Conservation (phyloP, 2,113 vertebrate genomes). For the Nibea coibor region DNA sequence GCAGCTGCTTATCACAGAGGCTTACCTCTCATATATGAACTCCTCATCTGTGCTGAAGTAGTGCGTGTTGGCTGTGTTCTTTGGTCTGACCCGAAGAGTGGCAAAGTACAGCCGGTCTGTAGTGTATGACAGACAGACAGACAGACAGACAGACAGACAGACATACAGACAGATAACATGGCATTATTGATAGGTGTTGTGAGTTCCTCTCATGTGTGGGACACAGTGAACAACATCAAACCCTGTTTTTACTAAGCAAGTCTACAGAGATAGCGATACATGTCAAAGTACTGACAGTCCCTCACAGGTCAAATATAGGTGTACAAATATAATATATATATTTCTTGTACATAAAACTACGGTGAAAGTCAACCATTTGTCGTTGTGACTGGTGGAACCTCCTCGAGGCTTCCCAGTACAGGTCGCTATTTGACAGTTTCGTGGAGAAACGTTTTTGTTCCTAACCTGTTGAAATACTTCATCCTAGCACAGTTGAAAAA, state of each 20-base stretch:
- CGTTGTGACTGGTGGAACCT: too few species aligned
- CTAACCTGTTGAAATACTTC: not conserved
- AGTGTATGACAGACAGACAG: not conserved
- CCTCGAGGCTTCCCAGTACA: not conserved
- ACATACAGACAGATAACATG: conserved; percentile 6
- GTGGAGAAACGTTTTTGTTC: not conserved
- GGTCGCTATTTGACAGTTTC: not conserved
- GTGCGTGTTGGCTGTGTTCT: conserved; percentile 89
- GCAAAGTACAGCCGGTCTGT: conserved; percentile 94
- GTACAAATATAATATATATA: too few species aligned
- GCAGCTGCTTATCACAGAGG: not conserved
- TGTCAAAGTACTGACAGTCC: not conserved
- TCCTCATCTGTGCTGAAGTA: conserved; percentile 95
- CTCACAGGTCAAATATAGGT: not conserved
- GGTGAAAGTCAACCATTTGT: not conserved
- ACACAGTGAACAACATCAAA: not conserved
- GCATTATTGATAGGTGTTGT: not conserved
- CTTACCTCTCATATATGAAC: conserved; percentile 95
- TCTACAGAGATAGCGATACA: not conserved
- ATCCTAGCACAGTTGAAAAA: not conserved
- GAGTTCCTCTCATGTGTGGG: not conserved
- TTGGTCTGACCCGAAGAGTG: conserved; percentile 91
- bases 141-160: conserved; percentile 8
- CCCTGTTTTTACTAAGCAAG: not conserved
- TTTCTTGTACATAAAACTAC: not conserved